Conservation (phyloP, 1,140 invertebrate species). For the Physella acuta region DNA sequence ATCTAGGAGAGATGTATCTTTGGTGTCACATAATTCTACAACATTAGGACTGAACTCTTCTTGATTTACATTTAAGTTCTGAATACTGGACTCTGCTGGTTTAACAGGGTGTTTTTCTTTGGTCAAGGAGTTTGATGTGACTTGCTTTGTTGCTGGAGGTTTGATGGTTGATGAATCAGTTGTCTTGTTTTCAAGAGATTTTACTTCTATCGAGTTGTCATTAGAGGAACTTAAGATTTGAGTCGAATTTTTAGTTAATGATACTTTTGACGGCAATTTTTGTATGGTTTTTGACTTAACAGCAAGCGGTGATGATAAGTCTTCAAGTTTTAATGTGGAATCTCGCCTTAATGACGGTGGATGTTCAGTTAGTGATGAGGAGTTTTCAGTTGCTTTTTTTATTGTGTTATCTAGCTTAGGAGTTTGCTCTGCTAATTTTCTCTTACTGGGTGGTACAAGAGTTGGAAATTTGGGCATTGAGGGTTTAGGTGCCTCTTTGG, state of each 20-base stretch:
- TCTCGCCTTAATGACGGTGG: conserved; percentile 3
- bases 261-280: not conserved
- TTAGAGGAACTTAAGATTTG: conserved; percentile 11
- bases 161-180: not conserved
- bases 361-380: not conserved
- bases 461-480: not conserved
- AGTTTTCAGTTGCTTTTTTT: not conserved
- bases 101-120: not conserved
- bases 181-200: not conserved
- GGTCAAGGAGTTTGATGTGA: not conserved
- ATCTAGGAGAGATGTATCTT: not conserved
- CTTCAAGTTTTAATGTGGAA: conserved; percentile 16
- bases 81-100: not conserved
- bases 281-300: not conserved
- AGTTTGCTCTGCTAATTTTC: not conserved
- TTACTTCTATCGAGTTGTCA: not conserved
- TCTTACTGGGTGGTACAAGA: not conserved
- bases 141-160: not conserved
- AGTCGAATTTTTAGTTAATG: conserved; percentile 8
- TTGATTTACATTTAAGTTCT: not conserved
- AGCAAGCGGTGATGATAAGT: not conserved
- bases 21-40: conserved; percentile 18
- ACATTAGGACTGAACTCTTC: not conserved
- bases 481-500: conserved; percentile 10
- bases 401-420: not conserved